A percentile compares a stretch with the other conserved stretches of the same genome.
Evolutionary conservation across 2,113 vertebrate species (phyloP).

Genomic region (Dipodomys merriami): DNA sequence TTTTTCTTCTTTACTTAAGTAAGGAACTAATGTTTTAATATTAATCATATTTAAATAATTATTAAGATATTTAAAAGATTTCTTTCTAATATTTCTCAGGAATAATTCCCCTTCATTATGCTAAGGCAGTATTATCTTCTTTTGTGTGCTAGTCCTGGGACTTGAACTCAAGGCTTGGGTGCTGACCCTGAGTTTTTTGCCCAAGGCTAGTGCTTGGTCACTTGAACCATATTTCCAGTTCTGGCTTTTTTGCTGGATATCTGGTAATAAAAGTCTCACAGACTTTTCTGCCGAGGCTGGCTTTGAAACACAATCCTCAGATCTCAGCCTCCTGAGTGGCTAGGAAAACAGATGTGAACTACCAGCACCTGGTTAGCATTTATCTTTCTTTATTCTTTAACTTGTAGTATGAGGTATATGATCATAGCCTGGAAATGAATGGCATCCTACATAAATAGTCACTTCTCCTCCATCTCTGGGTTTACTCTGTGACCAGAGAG

Average conservation of each 20-base stretch:
- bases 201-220: no score
- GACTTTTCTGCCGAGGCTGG: no score
- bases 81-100: slow-evolving; percentile 14
- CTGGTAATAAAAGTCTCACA: no score
- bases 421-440: neutral
- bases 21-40: neutral
- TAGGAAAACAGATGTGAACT: neutral
- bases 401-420: neutral
- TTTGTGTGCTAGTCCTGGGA: no score
- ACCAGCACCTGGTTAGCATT: neutral
- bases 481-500: neutral
- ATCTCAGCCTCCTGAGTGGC: no score
- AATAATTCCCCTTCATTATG: slow-evolving; percentile 11
- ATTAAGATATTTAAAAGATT: neutral
- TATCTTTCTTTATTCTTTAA: neutral
- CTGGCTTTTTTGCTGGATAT: no score
- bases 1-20: slow-evolving; percentile 40
- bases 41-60: slow-evolving; percentile 20
- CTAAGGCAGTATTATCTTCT: neutral
- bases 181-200: no score
- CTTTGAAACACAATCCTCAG: no score
- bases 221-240: no score
- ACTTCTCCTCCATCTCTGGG: neutral
- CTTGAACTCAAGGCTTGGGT: no score
- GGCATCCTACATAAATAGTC: neutral